Evolutionary conservation across 2,888 invertebrate genomes (phyloP), one percentile per base, ranked within the genome.

Genomic region (Drosophila neotestacea): DNA sequence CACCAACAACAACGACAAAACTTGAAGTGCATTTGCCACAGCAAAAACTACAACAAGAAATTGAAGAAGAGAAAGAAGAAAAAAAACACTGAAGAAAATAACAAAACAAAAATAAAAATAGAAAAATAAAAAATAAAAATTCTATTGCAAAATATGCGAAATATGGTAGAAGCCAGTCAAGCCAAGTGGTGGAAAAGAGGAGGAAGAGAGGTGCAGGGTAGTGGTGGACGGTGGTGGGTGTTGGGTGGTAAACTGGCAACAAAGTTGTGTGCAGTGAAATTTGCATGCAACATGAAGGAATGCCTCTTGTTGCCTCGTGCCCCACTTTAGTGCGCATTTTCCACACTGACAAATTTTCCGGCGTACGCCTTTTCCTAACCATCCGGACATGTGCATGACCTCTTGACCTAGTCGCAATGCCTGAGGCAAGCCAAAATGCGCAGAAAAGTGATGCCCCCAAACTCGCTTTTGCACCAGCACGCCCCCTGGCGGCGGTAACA

Each of bases 321-420:
- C 59, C 62, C 62, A 62, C 51, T 66, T 47, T 50, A 59, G 68
- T 73, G 62, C 64, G 54, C 77, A 63, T 44, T 69, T 62, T 63
- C 13, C 28, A 58, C 47, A 77, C 79, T 74, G 81, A 74, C 70
- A 77, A 79, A 73, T 77, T 74, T 70, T 63, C 63, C 54, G 47
- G 59, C 55, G 61, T 65, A 50, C 34, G 63, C 46, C 58, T 59
- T 59, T 59, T 30, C 30, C 59, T 41, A 64, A 34, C 64, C 58
- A 58, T 64, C 64, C 64, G 58, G 76, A 76, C 70, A 66, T 76
- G 81, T 72, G 74, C 58, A 69, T 70, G 81, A 88, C 84, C 84
- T 76, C 88, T 86, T 88, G 84, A 88, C 88, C 88, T 67, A 85
- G 71, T 86, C 73, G 69, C 55, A 38, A 11, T 36, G 61, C 62